phyloP scores from a whole-genome alignment of 2,113 vertebrate species.

The Thinocorus orbignyianus region DNA sequence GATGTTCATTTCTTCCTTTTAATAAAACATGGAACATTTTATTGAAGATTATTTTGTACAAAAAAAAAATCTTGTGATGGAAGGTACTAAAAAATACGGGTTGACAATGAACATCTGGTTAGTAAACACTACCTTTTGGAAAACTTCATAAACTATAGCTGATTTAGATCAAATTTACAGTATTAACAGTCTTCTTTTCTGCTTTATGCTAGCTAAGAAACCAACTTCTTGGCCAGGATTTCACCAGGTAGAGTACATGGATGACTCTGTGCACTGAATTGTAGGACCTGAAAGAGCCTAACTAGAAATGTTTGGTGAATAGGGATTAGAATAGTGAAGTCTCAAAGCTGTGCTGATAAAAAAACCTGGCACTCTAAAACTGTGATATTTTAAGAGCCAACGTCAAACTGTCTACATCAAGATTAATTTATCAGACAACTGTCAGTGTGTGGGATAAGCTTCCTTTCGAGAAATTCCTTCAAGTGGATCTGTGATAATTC shows the following conservation, averaged over 20 bases:
- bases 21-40: neutral
- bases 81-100: neutral
- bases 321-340: neutral
- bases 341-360: constrained; percentile 13
- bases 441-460: neutral
- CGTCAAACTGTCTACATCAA: constrained; percentile 5
- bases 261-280: neutral
- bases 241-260: neutral
- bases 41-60: neutral
- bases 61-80: neutral
- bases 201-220: neutral
- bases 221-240: neutral
- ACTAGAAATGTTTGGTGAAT: neutral
- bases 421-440: neutral
- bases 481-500: neutral
- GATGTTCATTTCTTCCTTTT: constrained; percentile 8
- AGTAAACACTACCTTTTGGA: neutral
- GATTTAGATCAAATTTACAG: neutral
- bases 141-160: neutral
- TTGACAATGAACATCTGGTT: neutral
- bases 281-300: neutral
- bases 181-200: neutral
- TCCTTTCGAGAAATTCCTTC: neutral
- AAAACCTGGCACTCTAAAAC: neutral
- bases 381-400: neutral